Evolutionary conservation across 1,140 invertebrate species (phyloP).

Genomic region (Copidosoma floridanum): DNA sequence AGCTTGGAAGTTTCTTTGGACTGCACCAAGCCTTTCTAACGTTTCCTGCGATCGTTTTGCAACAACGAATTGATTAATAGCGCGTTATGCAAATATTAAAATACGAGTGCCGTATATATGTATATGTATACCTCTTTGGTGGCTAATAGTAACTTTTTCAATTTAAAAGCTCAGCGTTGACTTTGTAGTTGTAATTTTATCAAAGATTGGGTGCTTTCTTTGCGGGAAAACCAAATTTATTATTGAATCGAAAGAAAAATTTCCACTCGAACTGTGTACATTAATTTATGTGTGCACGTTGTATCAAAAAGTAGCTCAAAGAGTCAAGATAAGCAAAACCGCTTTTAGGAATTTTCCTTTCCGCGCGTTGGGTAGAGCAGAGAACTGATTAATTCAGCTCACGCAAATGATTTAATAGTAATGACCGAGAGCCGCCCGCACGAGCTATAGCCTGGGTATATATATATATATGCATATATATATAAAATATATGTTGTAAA

Average conservation of each 20-base stretch:
- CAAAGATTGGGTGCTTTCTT: no score
- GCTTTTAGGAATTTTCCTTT: conserved; percentile 10
- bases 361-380: background rate
- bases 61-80: conserved; percentile 12
- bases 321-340: background rate
- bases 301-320: background rate
- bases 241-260: background rate
- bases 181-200: no score
- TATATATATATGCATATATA: no score
- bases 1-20: no score
- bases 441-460: no score
- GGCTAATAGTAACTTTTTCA: no score
- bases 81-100: conserved; percentile 21
- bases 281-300: no score
- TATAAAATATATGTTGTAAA: no score
- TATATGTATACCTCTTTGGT: no score
- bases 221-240: no score
- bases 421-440: background rate
- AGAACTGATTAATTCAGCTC: conserved; percentile 25
- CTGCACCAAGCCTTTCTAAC: conserved; percentile 10
- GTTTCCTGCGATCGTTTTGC: conserved; percentile 6
- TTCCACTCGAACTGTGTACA: background rate
- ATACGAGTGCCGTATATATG: background rate
- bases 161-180: no score
- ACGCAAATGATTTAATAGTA: conserved; percentile 20